These are phyloP conservation scores for Ardeotis arabs DNA, from an alignment of 2,113 vertebrate species.

Conservation along the genomic window DNA sequence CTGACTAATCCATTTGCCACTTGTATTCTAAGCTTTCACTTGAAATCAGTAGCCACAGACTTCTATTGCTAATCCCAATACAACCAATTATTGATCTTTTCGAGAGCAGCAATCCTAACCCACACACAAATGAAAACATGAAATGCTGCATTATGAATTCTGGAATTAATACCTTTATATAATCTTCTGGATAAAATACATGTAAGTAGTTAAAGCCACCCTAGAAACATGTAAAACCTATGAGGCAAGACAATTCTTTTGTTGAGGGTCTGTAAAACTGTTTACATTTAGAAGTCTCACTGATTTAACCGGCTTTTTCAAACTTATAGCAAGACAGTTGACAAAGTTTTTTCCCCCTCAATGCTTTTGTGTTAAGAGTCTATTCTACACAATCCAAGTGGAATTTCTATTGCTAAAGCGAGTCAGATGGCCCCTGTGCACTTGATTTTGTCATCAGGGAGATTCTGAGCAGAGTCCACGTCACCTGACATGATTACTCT, in stretches of 20 bases:
- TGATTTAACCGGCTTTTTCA: background rate
- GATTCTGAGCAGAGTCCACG: slow-evolving; percentile 63
- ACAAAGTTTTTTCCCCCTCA: background rate
- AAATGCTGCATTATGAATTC: background rate
- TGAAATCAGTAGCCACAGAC: background rate
- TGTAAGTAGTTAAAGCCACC: background rate
- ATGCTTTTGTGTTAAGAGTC: background rate
- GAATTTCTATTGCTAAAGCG: slow-evolving; percentile 33
- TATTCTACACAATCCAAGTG: background rate
- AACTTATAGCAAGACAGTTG: background rate
- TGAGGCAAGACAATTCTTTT: background rate
- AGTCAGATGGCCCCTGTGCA: slow-evolving; percentile 87
- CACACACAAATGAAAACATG: background rate
- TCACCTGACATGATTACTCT: slow-evolving; percentile 68
- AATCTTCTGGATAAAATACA: background rate
- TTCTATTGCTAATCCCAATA: background rate
- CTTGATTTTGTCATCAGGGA: slow-evolving; percentile 77
- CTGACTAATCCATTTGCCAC: background rate
- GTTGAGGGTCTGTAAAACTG: background rate
- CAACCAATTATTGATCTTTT: background rate
- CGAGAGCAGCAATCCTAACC: background rate
- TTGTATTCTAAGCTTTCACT: background rate
- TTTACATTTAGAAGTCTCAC: background rate
- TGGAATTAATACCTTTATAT: background rate
- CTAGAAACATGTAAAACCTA: background rate